Evolutionary conservation across 2,888 invertebrate genomes (phyloP).

Genomic region (Ernsta delagoae): DNA sequence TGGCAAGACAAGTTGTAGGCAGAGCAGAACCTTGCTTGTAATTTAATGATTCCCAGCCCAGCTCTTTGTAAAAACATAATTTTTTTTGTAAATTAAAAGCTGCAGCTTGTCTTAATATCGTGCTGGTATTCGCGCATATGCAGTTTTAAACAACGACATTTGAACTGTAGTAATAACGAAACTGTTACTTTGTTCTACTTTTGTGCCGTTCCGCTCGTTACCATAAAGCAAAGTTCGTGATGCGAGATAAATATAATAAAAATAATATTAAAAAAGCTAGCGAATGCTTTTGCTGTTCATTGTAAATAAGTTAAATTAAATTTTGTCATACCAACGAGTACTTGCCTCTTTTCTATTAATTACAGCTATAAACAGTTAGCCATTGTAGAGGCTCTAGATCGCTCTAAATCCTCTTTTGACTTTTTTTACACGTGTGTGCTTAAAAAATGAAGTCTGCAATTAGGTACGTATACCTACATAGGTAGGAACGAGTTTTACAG

Average conservation of each 20-base stretch:
- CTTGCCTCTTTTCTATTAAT: no score
- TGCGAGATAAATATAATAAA: background rate
- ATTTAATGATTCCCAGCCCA: slow-evolving; percentile 18
- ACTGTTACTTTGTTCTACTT: slow-evolving; percentile 31
- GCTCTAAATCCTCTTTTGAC: no score
- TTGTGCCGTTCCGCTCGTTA: slow-evolving; percentile 8
- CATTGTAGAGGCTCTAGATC: no score
- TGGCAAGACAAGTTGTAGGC: slow-evolving; percentile 11
- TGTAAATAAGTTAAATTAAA: no score
- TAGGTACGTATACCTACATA: background rate
- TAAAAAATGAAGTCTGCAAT: slow-evolving; percentile 23
- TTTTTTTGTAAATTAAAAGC: slow-evolving; percentile 13
- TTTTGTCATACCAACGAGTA: no score
- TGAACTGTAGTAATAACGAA: slow-evolving; percentile 20
- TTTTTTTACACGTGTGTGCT: background rate
- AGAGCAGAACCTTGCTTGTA: background rate
- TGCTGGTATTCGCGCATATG: background rate
- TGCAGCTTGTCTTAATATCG: slow-evolving; percentile 10
- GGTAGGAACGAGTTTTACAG: slow-evolving; percentile 14
- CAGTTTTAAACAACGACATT: slow-evolving; percentile 17
- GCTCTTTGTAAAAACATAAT: slow-evolving; percentile 18
- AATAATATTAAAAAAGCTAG: background rate
- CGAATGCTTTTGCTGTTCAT: no score
- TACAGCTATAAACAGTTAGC: no score
- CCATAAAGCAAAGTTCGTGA: slow-evolving; percentile 10